These are phyloP conservation scores for Lasioglossum malachurum DNA, from an alignment of 2,888 invertebrate genomes.

Conservation along the genomic window DNA sequence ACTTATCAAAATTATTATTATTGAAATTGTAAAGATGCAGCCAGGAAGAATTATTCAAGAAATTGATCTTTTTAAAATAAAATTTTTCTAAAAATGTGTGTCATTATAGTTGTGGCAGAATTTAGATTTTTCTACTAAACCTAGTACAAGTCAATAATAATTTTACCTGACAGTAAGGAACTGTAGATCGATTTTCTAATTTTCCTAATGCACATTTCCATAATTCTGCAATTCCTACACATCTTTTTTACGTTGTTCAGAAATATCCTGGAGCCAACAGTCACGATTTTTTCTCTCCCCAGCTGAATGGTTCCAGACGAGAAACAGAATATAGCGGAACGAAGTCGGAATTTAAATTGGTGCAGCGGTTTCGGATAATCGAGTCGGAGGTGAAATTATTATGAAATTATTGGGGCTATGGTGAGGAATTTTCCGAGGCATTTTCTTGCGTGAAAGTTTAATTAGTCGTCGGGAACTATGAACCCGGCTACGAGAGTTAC, in stretches of 20 bases:
- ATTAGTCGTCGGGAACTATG: not conserved
- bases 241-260: not conserved
- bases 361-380: not conserved
- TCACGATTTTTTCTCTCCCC: not conserved
- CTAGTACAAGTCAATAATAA: too few species aligned
- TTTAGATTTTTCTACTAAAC: too few species aligned
- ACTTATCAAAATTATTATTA: too few species aligned
- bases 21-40: too few species aligned
- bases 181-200: not conserved
- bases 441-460: conserved; percentile 11
- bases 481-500: not conserved
- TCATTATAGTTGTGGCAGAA: too few species aligned
- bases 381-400: not conserved
- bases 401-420: not conserved
- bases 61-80: too few species aligned
- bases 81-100: too few species aligned
- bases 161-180: too few species aligned
- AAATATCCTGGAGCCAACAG: not conserved
- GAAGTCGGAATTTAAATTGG: conserved; percentile 11
- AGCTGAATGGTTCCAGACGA: not conserved
- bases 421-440: not conserved
- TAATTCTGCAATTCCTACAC: not conserved
- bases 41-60: too few species aligned
- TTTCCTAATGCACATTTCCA: not conserved
- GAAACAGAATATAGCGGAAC: not conserved